Evolutionary conservation across 2,113 vertebrate species (phyloP).

Genomic region (Nannobrachium achirus): DNA sequence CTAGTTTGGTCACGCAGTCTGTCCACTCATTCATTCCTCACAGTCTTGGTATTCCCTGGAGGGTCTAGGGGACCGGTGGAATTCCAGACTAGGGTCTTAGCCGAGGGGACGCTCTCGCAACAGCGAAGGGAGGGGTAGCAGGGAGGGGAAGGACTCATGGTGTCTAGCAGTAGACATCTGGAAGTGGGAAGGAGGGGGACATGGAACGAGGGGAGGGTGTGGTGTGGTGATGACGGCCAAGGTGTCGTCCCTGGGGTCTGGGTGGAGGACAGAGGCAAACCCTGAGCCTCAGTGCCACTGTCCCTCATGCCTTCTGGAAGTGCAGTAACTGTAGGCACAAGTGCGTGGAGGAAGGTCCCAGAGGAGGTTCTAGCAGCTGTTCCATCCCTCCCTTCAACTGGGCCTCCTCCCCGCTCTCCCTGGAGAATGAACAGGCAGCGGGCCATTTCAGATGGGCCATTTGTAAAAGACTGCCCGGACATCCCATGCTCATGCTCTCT

Average conservation of each 20-base stretch:
- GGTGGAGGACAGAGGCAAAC: slow-evolving; percentile 66
- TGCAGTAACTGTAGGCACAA: slow-evolving; percentile 18
- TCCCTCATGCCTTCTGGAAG: not conserved
- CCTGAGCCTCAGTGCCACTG: slow-evolving; percentile 40
- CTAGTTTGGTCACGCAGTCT: not conserved
- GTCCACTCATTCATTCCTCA: slow-evolving; percentile 10
- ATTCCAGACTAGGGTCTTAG: slow-evolving; percentile 17
- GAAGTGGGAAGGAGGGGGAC: slow-evolving; percentile 17
- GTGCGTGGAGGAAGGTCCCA: slow-evolving; percentile 41
- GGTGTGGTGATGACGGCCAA: slow-evolving; percentile 51
- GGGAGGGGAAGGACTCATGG: slow-evolving; percentile 1
- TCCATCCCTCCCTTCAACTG: slow-evolving; percentile 9
- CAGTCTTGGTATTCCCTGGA: slow-evolving; percentile 7
- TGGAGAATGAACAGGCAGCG: slow-evolving; percentile 36
- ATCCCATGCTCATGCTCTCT: slow-evolving; percentile 21
- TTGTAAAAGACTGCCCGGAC: slow-evolving; percentile 15
- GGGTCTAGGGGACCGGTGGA: slow-evolving; percentile 4
- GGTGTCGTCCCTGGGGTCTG: slow-evolving; percentile 68
- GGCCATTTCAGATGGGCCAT: slow-evolving; percentile 44
- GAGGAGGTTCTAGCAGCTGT: slow-evolving; percentile 51
- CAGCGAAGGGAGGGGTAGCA: not conserved
- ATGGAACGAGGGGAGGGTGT: slow-evolving; percentile 38
- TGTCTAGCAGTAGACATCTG: slow-evolving; percentile 61
- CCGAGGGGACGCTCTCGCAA: slow-evolving; percentile 8
- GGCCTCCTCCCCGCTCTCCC: slow-evolving; percentile 29